These are phyloP conservation scores for Sebastes ruberrimus DNA, from an alignment of 2,797 vertebrate species.

Conservation along the genomic window DNA sequence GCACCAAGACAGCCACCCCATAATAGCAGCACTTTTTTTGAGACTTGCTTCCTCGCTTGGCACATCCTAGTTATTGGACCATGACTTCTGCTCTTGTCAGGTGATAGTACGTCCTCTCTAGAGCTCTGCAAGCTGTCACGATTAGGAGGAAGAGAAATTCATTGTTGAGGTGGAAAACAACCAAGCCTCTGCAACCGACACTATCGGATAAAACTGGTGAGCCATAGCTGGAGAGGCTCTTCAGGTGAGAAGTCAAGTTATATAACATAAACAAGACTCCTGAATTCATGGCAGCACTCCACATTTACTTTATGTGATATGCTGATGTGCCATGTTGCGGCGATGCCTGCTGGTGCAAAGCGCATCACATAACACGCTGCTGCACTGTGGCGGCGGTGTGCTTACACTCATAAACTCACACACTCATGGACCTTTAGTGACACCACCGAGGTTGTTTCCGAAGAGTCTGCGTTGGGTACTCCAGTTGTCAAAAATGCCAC, in stretches of 20 bases:
- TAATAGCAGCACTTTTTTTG: conserved; percentile 22
- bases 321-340: neutral
- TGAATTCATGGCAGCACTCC: neutral
- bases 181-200: conserved; percentile 2
- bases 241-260: conserved; percentile 25
- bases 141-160: conserved; percentile 27
- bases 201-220: conserved; percentile 15
- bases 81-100: conserved; percentile 43
- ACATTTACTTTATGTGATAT: conserved; percentile 6
- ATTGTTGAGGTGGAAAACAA: conserved; percentile 28
- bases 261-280: neutral
- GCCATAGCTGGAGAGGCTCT: conserved; percentile 7
- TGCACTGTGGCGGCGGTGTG: neutral
- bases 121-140: conserved; percentile 43
- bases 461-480: neutral
- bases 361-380: neutral
- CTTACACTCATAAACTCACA: neutral
- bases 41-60: conserved; percentile 26
- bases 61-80: conserved; percentile 42
- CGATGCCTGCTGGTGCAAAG: neutral
- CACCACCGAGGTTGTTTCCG: neutral
- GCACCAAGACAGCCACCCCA: conserved; percentile 7
- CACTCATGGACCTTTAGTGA: neutral
- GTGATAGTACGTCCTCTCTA: conserved; percentile 15
- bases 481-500: neutral